Conservation (phyloP, 2,113 vertebrate species). For the Perca fluviatilis region DNA sequence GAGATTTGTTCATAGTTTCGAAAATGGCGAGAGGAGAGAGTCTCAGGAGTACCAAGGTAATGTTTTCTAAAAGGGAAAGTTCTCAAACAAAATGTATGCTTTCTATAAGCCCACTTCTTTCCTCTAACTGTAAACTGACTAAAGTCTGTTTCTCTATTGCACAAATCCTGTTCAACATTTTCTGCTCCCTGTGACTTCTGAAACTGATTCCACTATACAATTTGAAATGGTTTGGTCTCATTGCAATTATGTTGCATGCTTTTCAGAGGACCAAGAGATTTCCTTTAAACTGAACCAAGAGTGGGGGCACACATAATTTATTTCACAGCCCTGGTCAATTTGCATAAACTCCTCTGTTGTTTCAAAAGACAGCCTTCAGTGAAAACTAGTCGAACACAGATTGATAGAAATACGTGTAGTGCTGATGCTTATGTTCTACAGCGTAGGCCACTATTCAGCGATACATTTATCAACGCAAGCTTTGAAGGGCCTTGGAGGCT, state of each 20-base stretch:
- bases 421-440: constrained; percentile 55
- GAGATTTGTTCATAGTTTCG: constrained; percentile 1
- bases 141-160: constrained; percentile 14
- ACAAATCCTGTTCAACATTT: constrained; percentile 15
- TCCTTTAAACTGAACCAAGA: constrained; percentile 13
- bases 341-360: constrained; percentile 51
- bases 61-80: neutral
- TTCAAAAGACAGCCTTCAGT: constrained; percentile 33
- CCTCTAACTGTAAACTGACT: constrained; percentile 2
- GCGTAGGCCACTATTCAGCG: constrained; percentile 52
- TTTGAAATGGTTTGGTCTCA: constrained; percentile 8
- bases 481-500: constrained; percentile 66
- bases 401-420: constrained; percentile 30
- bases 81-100: constrained; percentile 7
- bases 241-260: constrained; percentile 9
- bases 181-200: neutral
- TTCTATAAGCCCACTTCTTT: constrained; percentile 10
- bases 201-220: constrained; percentile 21
- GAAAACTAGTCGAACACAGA: constrained; percentile 21
- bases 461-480: constrained; percentile 69
- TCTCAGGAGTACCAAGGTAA: neutral
- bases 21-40: constrained; percentile 4
- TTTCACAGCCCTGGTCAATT: constrained; percentile 31
- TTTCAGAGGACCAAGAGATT: constrained; percentile 15
- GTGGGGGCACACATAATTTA: neutral